phyloP scores from a whole-genome alignment of 1,140 invertebrate genomes.

The Procambarus virginalis region DNA sequence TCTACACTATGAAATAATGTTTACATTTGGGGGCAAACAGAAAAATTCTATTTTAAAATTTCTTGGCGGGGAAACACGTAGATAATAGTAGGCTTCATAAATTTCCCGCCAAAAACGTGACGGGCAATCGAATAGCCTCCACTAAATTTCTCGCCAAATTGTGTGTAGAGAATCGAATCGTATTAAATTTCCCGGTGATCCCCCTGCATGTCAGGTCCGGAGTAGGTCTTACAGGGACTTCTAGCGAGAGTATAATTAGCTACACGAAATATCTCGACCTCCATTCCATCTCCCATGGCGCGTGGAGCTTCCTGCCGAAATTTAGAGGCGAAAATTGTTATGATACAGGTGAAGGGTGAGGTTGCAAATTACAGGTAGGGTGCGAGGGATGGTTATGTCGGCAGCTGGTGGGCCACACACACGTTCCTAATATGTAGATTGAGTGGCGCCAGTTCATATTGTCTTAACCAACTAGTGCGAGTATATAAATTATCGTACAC shows the following conservation, averaged over 20 bases:
- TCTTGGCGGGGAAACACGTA: too few relatives aligned
- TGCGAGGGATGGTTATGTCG: background rate
- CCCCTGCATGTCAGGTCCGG: background rate
- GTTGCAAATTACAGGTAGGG: background rate
- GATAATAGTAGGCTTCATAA: too few relatives aligned
- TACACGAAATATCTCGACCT: background rate
- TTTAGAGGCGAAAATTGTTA: background rate
- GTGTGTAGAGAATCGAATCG: background rate
- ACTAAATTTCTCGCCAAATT: background rate
- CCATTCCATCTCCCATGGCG: background rate
- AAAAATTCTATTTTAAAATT: too few relatives aligned
- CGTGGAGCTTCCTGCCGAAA: background rate
- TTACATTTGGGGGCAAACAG: too few relatives aligned
- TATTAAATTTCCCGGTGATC: background rate
- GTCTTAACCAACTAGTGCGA: background rate
- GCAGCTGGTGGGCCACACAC: background rate
- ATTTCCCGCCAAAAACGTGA: too few relatives aligned
- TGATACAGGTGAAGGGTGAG: background rate
- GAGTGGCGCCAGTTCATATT: background rate
- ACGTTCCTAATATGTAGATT: background rate
- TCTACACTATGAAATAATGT: too few relatives aligned
- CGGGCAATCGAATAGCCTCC: background rate
- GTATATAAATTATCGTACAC: background rate
- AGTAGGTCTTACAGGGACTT: background rate
- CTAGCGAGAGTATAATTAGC: background rate